A percentile compares a stretch with the other conserved stretches of the same genome.
Evolutionary conservation across 2,113 vertebrate species (phyloP).

Genomic region (Helogale parvula): DNA sequence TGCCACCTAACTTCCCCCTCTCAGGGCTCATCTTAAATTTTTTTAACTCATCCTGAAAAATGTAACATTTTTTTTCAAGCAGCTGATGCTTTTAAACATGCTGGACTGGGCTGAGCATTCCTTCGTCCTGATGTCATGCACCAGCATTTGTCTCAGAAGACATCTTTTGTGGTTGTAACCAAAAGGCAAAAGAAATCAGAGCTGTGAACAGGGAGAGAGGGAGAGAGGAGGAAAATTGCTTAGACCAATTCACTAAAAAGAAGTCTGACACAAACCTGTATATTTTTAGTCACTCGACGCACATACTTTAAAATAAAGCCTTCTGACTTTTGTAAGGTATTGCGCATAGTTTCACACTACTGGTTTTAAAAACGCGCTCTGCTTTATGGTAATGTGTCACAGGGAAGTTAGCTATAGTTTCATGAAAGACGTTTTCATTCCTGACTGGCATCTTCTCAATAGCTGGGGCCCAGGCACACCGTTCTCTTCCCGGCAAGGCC

Average conservation of each 20-base stretch:
- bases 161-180: conserved; percentile 89
- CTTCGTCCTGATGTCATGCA: conserved; percentile 88
- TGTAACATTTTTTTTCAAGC: conserved; percentile 85
- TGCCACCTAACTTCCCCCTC: not conserved
- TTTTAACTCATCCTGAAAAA: conserved; percentile 81
- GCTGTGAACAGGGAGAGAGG: conserved; percentile 77
- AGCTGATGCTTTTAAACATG: conserved; percentile 83
- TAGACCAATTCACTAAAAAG: conserved; percentile 78
- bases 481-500: conserved; percentile 88
- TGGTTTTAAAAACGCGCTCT: conserved; percentile 84
- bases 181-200: conserved; percentile 89
- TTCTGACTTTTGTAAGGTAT: conserved; percentile 79
- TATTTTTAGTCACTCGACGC: conserved; percentile 79
- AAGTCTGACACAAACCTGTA: conserved; percentile 73
- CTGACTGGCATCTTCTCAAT: conserved; percentile 91
- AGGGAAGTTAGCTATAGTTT: conserved; percentile 87
- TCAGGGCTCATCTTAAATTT: conserved; percentile 68
- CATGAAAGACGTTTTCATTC: conserved; percentile 92
- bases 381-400: conserved; percentile 87
- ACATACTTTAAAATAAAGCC: conserved; percentile 73
- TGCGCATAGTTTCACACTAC: conserved; percentile 81
- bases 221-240: conserved; percentile 63
- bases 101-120: conserved; percentile 85
- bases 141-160: conserved; percentile 89
- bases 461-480: conserved; percentile 89